Evolutionary conservation across 2,888 invertebrate species (phyloP), one percentile per base, ranked within the genome.

Genomic region (Micropterix aruncella): DNA sequence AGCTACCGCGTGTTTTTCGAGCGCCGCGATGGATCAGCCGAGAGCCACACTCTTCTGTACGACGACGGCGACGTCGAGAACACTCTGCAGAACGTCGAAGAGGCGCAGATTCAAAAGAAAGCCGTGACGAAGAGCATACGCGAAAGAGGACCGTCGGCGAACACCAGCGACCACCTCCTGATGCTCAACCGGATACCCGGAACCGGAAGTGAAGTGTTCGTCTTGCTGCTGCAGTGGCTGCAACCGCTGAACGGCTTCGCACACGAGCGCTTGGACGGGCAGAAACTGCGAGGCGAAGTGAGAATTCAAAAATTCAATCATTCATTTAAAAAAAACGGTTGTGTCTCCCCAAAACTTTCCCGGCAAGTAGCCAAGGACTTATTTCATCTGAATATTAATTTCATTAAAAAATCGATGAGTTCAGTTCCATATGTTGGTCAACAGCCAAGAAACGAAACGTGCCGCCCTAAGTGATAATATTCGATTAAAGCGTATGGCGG

Each of bases 181-280:
- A 73, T 79, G 60, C 66, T 79, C 52, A 79, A 78, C 51, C 62
- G 73, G 38, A 66, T 79, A 12, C 77, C 79, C 1, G 72, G 73
- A 51, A 69, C 74, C 38, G 79, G 78, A 12, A 69, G 74, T 3
- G 77, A 77, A 56, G 61, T 75, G 52, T 56, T 78, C 42, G 70
- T 76, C n/a, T 57, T 76, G 48, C 58, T 79, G 18, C 53, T 79
- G 44, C 73, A 77, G 53, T 70, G 70, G 57, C 59, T 78, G 46
- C 73, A 76, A 54, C 73, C 73, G n/a, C 55, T 56, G 49, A 78
- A 79, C 56, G 70, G 66, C 44, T 79, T 75, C 54, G 66, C 69
- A 46, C 77, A 79, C 51, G 61, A 76, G 43, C 59, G 75, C 46
- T 57, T 77, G 45, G 60, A 58, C 48, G 62, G 60, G 16, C 56